Base-by-base conservation (phyloP, 2,797 vertebrate species). In the Picus viridis region DNA sequence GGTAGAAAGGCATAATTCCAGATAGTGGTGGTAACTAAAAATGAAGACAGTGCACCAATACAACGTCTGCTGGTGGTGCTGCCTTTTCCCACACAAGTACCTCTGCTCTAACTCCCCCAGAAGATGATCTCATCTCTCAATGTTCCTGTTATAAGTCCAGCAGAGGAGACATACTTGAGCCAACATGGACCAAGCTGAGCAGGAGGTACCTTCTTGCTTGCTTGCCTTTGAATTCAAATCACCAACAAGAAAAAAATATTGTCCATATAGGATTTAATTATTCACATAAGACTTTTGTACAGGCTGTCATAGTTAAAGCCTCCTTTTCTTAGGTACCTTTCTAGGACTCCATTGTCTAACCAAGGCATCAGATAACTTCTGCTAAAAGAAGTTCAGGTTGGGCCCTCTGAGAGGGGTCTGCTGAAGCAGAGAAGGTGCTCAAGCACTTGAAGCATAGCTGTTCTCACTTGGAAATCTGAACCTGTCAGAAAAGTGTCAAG, bases 91-190 rank as follows among this genome's bases (percentile, higher is more conserved):
- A 27, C 20, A 10, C 10, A 54, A 18, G 5, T 16, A 10, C 15
- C 24, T 65, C 73, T 70, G 47, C 16, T 23, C 13, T 19, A 67
- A 58, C 3, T 73, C 36, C 36, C 12, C 47, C 67, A 61, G 36
- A 83, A 77, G 65, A 19, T 0, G 2, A 70, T 29, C 13, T 11
- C 1, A 0, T 27, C 34, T 34, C 45, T 23, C 29, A 51, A 1
- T 8, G 23, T 5, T 58, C 30, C 30, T 65, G 17, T 26, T 59
- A 12, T 0, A 73, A 77, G 67, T 20, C 54, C 51, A 3, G 0
- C 22, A 63, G 41, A 58, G 24, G 16, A 80, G 32, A 76, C 20
- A 23, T 16, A 34, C 16, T 58, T 53, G 49, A 16, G 20, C 7
- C 26, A 70, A 36, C 36, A 45, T 8, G 19, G 34, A 86, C 11